Evolutionary conservation across 2,797 vertebrate genomes (phyloP).

Genomic region (Poecile montanus): DNA sequence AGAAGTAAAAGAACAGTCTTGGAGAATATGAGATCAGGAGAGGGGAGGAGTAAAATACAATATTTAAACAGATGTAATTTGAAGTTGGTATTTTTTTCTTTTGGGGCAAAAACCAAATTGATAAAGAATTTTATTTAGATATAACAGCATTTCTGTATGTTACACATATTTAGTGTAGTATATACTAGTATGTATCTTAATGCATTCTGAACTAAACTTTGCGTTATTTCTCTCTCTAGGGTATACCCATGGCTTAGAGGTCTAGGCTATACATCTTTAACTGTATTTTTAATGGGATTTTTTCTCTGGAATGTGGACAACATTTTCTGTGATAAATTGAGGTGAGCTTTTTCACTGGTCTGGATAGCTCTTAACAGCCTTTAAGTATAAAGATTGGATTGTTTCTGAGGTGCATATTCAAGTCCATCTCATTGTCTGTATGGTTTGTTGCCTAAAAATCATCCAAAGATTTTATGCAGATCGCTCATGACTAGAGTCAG

Average conservation of each 20-base stretch:
- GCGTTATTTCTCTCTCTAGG: constrained; percentile 74
- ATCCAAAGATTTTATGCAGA: not conserved
- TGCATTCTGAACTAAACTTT: not conserved
- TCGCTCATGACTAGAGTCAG: not conserved
- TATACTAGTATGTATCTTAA: not conserved
- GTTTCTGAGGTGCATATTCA: not conserved
- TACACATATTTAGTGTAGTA: not conserved
- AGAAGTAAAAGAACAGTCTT: not conserved
- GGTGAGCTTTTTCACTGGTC: constrained; percentile 77
- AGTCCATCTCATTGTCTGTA: not conserved
- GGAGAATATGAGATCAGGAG: not conserved
- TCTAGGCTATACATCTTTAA: constrained; percentile 90
- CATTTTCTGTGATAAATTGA: constrained; percentile 90
- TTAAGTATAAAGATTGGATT: not conserved
- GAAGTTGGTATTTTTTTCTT: not conserved
- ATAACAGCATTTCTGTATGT: not conserved
- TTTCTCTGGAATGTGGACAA: constrained; percentile 97
- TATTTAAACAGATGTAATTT: not conserved
- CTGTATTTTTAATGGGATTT: constrained; percentile 92
- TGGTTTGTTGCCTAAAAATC: not conserved
- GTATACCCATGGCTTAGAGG: constrained; percentile 94
- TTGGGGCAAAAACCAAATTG: not conserved
- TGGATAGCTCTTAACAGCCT: not conserved
- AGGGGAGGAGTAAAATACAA: not conserved
- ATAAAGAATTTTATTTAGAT: not conserved